phyloP scores from a whole-genome alignment of 2,888 invertebrate species.

The Stenichneumon culpator region DNA sequence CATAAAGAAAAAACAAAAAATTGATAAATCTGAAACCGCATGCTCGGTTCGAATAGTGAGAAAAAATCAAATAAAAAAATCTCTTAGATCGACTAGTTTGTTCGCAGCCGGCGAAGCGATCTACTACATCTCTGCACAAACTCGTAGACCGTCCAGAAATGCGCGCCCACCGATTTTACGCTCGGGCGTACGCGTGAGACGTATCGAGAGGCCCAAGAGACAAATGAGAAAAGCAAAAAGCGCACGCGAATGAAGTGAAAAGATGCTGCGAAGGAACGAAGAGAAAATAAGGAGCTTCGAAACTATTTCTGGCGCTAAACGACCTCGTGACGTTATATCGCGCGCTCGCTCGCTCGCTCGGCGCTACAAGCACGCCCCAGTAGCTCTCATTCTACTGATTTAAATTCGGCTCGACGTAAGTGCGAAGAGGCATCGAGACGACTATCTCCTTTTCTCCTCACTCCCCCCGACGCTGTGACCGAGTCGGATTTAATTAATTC shows the following conservation, averaged over 20 bases:
- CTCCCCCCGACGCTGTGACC: not conserved
- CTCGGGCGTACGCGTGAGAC: conserved; percentile 41
- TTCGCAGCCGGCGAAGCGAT: not conserved
- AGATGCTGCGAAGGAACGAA: conserved; percentile 69
- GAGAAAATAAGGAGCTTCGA: conserved; percentile 80
- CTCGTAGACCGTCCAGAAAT: conserved; percentile 44
- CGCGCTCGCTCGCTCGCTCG: conserved; percentile 66
- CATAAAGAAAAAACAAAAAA: not conserved
- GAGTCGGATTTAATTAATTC: conserved; percentile 44
- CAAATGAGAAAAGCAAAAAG: conserved; percentile 44
- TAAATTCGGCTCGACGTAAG: conserved; percentile 60
- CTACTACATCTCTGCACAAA: conserved; percentile 6
- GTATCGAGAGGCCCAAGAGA: conserved; percentile 30
- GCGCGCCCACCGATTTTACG: conserved; percentile 58
- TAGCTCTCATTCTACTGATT: conserved; percentile 76
- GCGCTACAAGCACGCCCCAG: conserved; percentile 68
- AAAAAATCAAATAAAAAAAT: not conserved
- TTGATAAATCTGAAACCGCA: not conserved
- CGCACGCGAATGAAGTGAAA: conserved; percentile 63
- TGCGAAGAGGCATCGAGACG: conserved; percentile 32
- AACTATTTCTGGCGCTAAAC: conserved; percentile 80
- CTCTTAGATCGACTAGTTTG: conserved; percentile 4
- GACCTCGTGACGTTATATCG: conserved; percentile 80
- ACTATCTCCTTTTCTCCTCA: conserved; percentile 12
- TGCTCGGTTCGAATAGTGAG: too few species aligned